phyloP scores from a whole-genome alignment of 2,888 invertebrate species.

The Rhyacophila evoluta region DNA sequence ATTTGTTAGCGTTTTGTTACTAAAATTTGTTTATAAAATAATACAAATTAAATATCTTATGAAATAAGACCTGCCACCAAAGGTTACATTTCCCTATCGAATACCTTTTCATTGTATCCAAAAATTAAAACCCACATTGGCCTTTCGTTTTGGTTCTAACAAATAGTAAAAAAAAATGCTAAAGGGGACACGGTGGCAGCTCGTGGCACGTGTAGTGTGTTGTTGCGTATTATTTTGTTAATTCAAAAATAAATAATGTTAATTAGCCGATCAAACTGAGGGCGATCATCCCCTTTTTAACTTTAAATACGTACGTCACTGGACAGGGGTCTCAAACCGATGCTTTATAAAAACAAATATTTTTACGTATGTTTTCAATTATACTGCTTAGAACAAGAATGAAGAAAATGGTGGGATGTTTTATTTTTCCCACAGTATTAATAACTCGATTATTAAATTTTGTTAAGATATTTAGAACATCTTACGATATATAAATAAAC shows the following conservation, averaged over 20 bases:
- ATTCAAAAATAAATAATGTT: conserved; percentile 54
- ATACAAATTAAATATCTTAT: no score
- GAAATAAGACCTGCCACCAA: no score
- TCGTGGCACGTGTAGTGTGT: conserved; percentile 17
- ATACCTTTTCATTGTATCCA: neutral
- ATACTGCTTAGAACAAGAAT: no score
- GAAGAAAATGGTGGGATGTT: no score
- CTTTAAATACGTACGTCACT: neutral
- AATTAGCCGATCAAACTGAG: conserved; percentile 48
- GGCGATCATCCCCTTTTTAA: conserved; percentile 36
- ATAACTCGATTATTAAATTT: no score
- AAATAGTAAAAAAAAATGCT: neutral
- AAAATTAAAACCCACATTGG: conserved; percentile 19
- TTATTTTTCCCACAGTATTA: no score
- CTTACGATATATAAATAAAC: no score
- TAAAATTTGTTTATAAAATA: no score
- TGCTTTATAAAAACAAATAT: no score
- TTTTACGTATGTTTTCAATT: no score
- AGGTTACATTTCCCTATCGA: neutral
- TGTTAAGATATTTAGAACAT: no score
- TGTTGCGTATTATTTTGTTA: conserved; percentile 36
- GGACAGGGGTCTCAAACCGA: neutral
- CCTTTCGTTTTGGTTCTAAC: conserved; percentile 1
- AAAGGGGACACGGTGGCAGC: neutral
- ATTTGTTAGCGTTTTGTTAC: no score